Percentiles rank a stretch among this genome's conserved stretches.
These are phyloP conservation scores for Porites evermanni DNA, from an alignment of 92 coral and sea anemone species.

Conservation along the genomic window DNA sequence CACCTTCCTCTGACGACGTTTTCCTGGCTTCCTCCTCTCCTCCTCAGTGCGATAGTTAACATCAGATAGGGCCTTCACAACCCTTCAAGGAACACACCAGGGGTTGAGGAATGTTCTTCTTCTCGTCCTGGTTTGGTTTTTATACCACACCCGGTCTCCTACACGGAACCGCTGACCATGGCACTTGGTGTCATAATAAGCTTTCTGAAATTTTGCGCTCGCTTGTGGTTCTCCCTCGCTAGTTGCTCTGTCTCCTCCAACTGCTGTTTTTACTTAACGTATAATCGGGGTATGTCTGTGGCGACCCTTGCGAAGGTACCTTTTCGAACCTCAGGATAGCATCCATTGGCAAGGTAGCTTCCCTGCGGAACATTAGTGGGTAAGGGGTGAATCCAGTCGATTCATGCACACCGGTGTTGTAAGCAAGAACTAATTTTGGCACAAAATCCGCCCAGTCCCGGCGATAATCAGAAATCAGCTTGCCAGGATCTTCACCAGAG, in stretches of 20 bases:
- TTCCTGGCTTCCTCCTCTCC: constrained; percentile 46
- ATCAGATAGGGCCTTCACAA: constrained; percentile 45
- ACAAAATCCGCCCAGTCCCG: constrained; percentile 40
- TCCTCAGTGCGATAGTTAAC: constrained; percentile 46
- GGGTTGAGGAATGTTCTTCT: constrained; percentile 26
- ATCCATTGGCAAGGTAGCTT: constrained; percentile 36
- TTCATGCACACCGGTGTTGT: constrained; percentile 45
- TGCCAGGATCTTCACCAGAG: constrained; percentile 36
- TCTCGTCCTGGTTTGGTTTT: constrained; percentile 32
- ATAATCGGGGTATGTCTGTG: constrained; percentile 38
- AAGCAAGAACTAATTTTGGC: constrained; percentile 39
- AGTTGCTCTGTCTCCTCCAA: constrained; percentile 32
- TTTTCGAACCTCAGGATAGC: constrained; percentile 31
- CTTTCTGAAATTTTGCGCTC: constrained; percentile 27
- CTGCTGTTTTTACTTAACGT: constrained; percentile 28
- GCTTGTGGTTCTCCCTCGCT: constrained; percentile 37
- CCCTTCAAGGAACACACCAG: constrained; percentile 48
- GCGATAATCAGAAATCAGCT: constrained; percentile 44
- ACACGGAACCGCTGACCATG: constrained; percentile 43
- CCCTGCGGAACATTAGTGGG: constrained; percentile 45
- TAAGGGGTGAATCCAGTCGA: constrained; percentile 48
- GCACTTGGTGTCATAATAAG: constrained; percentile 38
- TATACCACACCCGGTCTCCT: constrained; percentile 48
- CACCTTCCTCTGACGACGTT: constrained; percentile 30
- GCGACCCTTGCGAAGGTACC: not conserved